These are phyloP conservation scores for Paradisaea rubra DNA, from an alignment of 2,113 vertebrate genomes.

Conservation along the genomic window DNA sequence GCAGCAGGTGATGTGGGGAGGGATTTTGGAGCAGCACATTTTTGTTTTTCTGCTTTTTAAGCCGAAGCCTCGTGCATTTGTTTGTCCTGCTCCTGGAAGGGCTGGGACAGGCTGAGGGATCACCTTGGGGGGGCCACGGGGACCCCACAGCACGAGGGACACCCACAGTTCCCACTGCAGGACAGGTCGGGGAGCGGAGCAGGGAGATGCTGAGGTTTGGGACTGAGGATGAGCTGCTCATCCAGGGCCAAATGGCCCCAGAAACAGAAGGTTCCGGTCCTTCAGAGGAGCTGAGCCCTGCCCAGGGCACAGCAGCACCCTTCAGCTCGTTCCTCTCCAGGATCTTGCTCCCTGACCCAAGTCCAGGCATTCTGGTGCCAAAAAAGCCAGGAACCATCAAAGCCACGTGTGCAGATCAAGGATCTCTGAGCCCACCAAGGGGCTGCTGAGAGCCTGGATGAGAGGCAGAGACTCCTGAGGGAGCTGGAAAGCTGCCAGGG, in stretches of 20 bases:
- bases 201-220: not conserved
- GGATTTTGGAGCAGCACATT: not conserved
- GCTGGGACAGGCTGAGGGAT: not conserved
- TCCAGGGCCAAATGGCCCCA: not conserved
- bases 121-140: rapidly evolving
- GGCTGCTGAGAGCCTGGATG: not conserved
- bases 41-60: not conserved
- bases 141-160: rapidly evolving
- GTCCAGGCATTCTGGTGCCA: not conserved
- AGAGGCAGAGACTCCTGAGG: not conserved
- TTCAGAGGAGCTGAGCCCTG: not conserved
- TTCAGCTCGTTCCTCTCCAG: not conserved
- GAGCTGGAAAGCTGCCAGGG: not conserved
- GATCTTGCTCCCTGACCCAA: not conserved
- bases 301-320: not conserved
- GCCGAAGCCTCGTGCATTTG: not conserved
- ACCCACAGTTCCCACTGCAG: rapidly evolving
- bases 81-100: not conserved
- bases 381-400: not conserved
- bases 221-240: not conserved
- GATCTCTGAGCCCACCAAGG: not conserved
- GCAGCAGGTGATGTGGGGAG: not conserved
- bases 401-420: not conserved
- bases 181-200: not conserved
- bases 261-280: not conserved